Evolutionary conservation across 92 coral and sea anemone species (phyloP), one percentile per base, ranked within the genome.

Genomic region (Porites divaricata): DNA sequence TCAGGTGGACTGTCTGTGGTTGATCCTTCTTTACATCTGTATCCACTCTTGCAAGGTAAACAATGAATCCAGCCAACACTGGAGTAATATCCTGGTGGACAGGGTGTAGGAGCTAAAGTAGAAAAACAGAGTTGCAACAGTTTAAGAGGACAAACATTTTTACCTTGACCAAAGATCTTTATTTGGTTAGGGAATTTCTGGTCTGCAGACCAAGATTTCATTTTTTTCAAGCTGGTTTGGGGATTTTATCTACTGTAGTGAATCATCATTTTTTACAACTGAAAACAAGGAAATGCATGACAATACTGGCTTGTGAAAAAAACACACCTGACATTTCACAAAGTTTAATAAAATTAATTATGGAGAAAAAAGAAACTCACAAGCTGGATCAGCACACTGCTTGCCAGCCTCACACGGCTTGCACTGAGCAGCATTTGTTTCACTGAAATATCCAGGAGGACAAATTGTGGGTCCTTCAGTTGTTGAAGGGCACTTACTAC

Each of bases 61-160:
- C 99, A 96, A n/a, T 88, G 78, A 48, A 84, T 77, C 93, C 91
- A 84, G 13, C 98, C 99, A 8, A 80, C 61, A 28, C 81, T 88
- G 8, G 99, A 96, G 67, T 96, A 94, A 21, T 93, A 92, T 26
- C 99, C 99, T 24, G 96, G 91, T 21, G 99, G 99, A 71, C 99
- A 96, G 9, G 95, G 90, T 24, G 89, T 88, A 22, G 99, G 99
- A 54, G 93, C 99, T 96, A 80, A 19, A 80, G 57, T 19, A 54
- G 4, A 75, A 68, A 19, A 22, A n/a, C 1, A 62, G 15, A 74
- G 64, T 25, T 9, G 45, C 45, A 35, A 35, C 28, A 74, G 19
- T 13, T 26, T 23, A 21, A 76, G 35, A 67, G 45, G 45, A 35
- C 45, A 35, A 35, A 35, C 45, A 35, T 35, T 35, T 35, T 35